Evolutionary conservation across 2,888 invertebrate genomes (phyloP).

Genomic region (Cyclophora punctaria): DNA sequence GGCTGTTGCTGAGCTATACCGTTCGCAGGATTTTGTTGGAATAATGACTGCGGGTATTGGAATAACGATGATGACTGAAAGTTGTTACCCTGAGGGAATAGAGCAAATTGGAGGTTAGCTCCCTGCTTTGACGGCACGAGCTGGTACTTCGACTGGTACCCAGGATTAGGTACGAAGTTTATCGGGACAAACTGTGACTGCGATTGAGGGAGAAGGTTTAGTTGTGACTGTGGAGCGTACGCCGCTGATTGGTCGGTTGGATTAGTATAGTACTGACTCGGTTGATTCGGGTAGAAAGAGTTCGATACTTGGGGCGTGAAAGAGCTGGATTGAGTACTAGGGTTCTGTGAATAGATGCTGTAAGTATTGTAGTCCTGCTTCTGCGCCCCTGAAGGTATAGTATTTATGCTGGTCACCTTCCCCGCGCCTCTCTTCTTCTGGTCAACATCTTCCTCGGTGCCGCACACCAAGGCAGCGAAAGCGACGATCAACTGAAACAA

Average conservation of each 20-base stretch:
- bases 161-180: slow-evolving; percentile 56
- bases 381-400: slow-evolving; percentile 59
- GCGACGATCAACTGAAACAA: slow-evolving; percentile 53
- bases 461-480: slow-evolving; percentile 44
- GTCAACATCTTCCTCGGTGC: slow-evolving; percentile 58
- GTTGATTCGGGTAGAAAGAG: slow-evolving; percentile 60
- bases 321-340: slow-evolving; percentile 32
- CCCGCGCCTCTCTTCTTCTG: slow-evolving; percentile 63
- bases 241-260: slow-evolving; percentile 30
- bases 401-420: slow-evolving; percentile 50
- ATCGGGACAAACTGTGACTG: slow-evolving; percentile 52
- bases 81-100: slow-evolving; percentile 44
- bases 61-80: slow-evolving; percentile 36
- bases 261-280: slow-evolving; percentile 48
- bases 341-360: slow-evolving; percentile 51
- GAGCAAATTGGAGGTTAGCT: slow-evolving; percentile 52
- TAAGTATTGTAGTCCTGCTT: slow-evolving; percentile 66
- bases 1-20: slow-evolving; percentile 34
- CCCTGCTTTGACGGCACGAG: slow-evolving; percentile 48
- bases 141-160: slow-evolving; percentile 64
- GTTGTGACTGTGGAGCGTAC: slow-evolving; percentile 35
- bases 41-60: slow-evolving; percentile 46
- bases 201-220: slow-evolving; percentile 38
- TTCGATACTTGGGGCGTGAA: slow-evolving; percentile 52
- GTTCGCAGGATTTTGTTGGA: slow-evolving; percentile 30